Conservation (phyloP, 2,888 invertebrate species). For the Leptopterna dolabrata region DNA sequence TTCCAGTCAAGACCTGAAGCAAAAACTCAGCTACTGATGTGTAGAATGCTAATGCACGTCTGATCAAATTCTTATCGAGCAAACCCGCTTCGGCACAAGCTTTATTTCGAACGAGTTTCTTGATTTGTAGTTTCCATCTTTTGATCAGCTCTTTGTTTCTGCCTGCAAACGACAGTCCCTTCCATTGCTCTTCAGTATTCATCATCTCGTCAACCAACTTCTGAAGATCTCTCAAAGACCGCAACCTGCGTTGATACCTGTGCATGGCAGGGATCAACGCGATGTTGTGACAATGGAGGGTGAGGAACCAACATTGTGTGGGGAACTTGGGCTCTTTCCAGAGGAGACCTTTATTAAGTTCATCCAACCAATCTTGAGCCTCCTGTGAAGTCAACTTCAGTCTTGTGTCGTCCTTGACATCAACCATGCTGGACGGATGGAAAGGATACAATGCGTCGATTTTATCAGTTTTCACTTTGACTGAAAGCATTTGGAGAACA, state of each 20-base stretch:
- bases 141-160: constrained; percentile 86
- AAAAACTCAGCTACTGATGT: constrained; percentile 86
- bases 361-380: constrained; percentile 79
- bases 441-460: constrained; percentile 91
- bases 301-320: constrained; percentile 97
- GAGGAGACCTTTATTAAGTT: constrained; percentile 68
- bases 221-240: constrained; percentile 86
- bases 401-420: constrained; percentile 80
- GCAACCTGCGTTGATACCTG: constrained; percentile 80
- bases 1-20: constrained; percentile 73
- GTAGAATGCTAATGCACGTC: constrained; percentile 88
- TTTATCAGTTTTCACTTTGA: constrained; percentile 90
- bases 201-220: constrained; percentile 84
- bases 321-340: constrained; percentile 91
- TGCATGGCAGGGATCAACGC: constrained; percentile 90
- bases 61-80: constrained; percentile 84
- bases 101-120: constrained; percentile 74
- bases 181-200: constrained; percentile 85
- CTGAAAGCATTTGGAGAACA: constrained; percentile 88
- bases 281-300: constrained; percentile 93
- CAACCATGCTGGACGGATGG: constrained; percentile 80
- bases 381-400: constrained; percentile 86
- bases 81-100: constrained; percentile 91
- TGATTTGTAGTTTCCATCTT: constrained; percentile 89
- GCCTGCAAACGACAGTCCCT: constrained; percentile 78